Conservation (phyloP, 1,140 invertebrate species). For the Drosophila prosaltans region DNA sequence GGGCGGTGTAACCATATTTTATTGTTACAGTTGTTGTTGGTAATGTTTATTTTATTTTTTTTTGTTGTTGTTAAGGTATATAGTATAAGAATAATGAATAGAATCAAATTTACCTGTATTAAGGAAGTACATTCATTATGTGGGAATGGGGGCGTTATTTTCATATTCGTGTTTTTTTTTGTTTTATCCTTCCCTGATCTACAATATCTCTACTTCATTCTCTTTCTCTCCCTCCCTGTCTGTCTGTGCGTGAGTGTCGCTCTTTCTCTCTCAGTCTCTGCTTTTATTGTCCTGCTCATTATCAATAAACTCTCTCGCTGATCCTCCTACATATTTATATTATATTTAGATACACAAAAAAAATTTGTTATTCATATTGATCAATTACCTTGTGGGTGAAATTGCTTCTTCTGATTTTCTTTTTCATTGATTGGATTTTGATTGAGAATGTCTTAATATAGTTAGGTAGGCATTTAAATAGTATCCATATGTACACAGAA, state of each 20-base stretch:
- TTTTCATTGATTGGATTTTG: conserved; percentile 1
- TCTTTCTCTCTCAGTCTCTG: neutral
- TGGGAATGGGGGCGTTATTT: neutral
- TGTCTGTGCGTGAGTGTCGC: neutral
- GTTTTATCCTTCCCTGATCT: conserved; percentile 7
- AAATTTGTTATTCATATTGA: neutral
- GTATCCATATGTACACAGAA: conserved; percentile 10
- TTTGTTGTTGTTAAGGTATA: neutral
- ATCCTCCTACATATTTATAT: neutral
- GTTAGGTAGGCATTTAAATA: neutral
- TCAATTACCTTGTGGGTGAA: conserved; percentile 6
- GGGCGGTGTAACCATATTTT: neutral
- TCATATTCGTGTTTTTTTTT: conserved; percentile 10
- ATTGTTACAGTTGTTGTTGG: neutral
- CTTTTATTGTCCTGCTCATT: neutral
- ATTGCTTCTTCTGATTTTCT: conserved; percentile 4
- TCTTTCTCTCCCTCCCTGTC: neutral
- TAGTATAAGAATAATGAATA: neutral
- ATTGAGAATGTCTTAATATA: conserved; percentile 21
- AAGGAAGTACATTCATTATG: conserved; percentile 16
- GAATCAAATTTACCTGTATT: conserved; percentile 23
- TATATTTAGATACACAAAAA: neutral
- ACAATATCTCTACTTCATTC: neutral
- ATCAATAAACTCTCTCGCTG: neutral
- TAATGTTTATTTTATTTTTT: neutral